Conservation (phyloP, 2,113 vertebrate genomes). For the Ibidorhyncha struthersii region DNA sequence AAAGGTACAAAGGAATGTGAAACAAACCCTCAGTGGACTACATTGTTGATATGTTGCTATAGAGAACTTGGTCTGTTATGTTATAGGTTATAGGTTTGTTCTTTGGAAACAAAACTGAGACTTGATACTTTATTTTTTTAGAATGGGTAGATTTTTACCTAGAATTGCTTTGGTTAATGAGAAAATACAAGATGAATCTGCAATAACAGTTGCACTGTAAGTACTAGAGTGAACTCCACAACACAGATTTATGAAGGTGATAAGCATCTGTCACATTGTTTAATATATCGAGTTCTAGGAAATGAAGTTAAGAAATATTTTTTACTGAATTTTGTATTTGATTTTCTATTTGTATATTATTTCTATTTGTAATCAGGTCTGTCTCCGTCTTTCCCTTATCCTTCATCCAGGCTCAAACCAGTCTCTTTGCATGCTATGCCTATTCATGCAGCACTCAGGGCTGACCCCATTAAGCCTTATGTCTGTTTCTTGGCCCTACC, state of each 20-base stretch:
- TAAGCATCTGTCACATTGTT: not conserved
- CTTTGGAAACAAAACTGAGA: not conserved
- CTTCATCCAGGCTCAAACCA: not conserved
- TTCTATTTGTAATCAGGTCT: not conserved
- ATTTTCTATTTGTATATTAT: not conserved
- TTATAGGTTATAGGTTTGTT: no score
- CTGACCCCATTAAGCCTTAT: not conserved
- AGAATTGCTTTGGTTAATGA: not conserved
- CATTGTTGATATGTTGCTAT: not conserved
- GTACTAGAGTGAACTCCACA: not conserved
- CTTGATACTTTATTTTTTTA: not conserved
- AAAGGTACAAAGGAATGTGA: not conserved
- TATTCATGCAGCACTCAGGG: not conserved
- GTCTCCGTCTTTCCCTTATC: not conserved
- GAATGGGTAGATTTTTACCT: not conserved
- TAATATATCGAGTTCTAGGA: not conserved
- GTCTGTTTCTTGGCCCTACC: not conserved
- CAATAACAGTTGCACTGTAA: not conserved
- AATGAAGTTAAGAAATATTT: not conserved
- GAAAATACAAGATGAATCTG: not conserved
- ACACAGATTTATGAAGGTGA: not conserved
- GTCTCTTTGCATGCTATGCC: not conserved
- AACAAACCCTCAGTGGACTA: not conserved
- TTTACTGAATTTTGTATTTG: not conserved
- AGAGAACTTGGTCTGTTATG: not conserved